These are phyloP conservation scores for Pseudomugil tenellus DNA, from an alignment of 2,797 vertebrate genomes.

Conservation along the genomic window DNA sequence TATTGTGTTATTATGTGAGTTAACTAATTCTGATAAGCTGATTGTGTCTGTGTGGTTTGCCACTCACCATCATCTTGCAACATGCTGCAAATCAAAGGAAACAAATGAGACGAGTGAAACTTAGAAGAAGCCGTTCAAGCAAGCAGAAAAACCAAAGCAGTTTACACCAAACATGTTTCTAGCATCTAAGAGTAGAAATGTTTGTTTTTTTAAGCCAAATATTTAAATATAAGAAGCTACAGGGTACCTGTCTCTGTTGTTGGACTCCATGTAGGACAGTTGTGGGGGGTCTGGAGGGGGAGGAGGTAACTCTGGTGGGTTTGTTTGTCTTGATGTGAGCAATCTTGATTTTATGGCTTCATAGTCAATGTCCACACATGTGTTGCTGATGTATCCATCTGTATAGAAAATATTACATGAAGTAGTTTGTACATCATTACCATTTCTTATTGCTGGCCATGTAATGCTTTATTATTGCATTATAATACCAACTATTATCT, in stretches of 20 bases:
- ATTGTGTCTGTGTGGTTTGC: neutral
- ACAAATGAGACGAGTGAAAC: slow-evolving; percentile 19
- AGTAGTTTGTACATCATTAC: neutral
- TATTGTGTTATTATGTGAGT: too few relatives aligned
- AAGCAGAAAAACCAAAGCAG: too few relatives aligned
- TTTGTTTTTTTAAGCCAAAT: too few relatives aligned
- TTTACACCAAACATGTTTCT: too few relatives aligned
- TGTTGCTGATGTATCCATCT: slow-evolving; percentile 85
- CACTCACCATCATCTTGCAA: slow-evolving; percentile 73
- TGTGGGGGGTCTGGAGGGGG: slow-evolving; percentile 69
- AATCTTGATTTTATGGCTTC: slow-evolving; percentile 78
- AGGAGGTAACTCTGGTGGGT: slow-evolving; percentile 47
- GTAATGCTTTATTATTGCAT: neutral
- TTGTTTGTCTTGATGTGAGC: slow-evolving; percentile 31
- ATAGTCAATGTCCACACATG: slow-evolving; percentile 82
- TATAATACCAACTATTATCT: neutral
- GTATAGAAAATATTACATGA: neutral
- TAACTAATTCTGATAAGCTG: neutral
- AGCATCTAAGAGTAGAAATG: too few relatives aligned
- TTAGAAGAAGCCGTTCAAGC: slow-evolving; percentile 4
- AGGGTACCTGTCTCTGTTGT: slow-evolving; percentile 57
- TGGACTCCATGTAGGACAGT: slow-evolving; percentile 45
- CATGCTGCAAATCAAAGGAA: slow-evolving; percentile 63
- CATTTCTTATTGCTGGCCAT: neutral
- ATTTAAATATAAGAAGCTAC: neutral